A percentile compares a stretch with the other conserved stretches of the same genome.
phyloP scores from a whole-genome alignment of 2,888 invertebrate species.

The Tyria jacobaeae region DNA sequence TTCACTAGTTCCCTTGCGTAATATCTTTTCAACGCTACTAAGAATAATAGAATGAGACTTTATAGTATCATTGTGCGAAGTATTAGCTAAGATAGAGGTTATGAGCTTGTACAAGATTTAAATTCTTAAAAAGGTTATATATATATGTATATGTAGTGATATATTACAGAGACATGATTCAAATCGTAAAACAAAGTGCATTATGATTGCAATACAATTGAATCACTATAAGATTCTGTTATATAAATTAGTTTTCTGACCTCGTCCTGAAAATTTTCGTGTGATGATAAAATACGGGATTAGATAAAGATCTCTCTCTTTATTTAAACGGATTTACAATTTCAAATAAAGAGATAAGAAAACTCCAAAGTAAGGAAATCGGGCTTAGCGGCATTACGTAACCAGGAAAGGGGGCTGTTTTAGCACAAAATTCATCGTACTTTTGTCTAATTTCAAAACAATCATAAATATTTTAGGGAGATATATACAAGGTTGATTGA shows the following conservation, averaged over 20 bases:
- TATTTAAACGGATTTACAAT: not conserved
- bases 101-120: not conserved
- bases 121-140: too few relatives aligned
- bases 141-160: too few relatives aligned
- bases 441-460: not conserved
- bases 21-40: slow-evolving; percentile 25
- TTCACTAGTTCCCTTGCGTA: slow-evolving; percentile 34
- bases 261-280: not conserved
- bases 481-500: not conserved
- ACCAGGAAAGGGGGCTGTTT: not conserved
- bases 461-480: not conserved
- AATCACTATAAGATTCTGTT: not conserved
- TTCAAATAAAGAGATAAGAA: not conserved
- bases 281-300: not conserved
- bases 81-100: not conserved
- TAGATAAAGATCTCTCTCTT: not conserved
- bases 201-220: too few relatives aligned
- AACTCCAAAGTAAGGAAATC: not conserved
- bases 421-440: not conserved
- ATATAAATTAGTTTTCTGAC: not conserved
- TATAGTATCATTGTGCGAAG: not conserved
- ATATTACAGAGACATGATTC: too few relatives aligned
- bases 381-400: not conserved
- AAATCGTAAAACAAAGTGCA: too few relatives aligned
- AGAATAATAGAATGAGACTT: slow-evolving; percentile 18